Evolutionary conservation across 2,797 vertebrate species (phyloP).

Genomic region (Orientallactaga sibirica): DNA sequence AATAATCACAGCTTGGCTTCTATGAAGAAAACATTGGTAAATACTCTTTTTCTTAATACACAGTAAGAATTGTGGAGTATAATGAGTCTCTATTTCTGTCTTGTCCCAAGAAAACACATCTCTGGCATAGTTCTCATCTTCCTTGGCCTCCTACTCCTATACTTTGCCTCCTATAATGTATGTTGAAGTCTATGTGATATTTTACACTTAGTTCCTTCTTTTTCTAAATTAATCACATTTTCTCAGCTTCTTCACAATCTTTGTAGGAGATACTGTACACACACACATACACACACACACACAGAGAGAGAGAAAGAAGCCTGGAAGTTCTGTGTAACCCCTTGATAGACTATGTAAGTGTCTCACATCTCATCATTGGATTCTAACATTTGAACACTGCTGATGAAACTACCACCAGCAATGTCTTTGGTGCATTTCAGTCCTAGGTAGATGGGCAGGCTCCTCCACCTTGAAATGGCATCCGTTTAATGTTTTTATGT

Average conservation of each 20-base stretch:
- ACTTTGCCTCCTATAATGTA: background rate
- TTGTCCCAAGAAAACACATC: background rate
- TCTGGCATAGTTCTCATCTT: rapidly evolving
- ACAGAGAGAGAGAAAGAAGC: background rate
- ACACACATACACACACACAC: background rate
- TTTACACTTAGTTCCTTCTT: background rate
- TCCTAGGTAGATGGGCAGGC: background rate
- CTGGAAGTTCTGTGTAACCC: background rate
- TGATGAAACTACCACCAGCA: background rate
- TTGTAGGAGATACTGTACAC: background rate
- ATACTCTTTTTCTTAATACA: background rate
- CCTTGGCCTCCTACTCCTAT: background rate
- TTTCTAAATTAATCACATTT: background rate
- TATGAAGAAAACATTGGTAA: background rate
- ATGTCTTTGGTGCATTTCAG: background rate
- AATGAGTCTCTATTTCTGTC: background rate
- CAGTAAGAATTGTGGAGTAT: background rate
- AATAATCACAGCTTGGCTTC: background rate
- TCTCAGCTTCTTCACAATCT: constrained; percentile 13
- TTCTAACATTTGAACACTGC: background rate
- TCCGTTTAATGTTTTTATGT: no score
- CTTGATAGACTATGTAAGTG: background rate
- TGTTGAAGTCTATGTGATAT: background rate
- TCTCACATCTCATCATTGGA: background rate
- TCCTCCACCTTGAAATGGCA: background rate